Evolutionary conservation across 2,113 vertebrate genomes (phyloP).

Genomic region (Pseudorhombus dupliciocellatus): DNA sequence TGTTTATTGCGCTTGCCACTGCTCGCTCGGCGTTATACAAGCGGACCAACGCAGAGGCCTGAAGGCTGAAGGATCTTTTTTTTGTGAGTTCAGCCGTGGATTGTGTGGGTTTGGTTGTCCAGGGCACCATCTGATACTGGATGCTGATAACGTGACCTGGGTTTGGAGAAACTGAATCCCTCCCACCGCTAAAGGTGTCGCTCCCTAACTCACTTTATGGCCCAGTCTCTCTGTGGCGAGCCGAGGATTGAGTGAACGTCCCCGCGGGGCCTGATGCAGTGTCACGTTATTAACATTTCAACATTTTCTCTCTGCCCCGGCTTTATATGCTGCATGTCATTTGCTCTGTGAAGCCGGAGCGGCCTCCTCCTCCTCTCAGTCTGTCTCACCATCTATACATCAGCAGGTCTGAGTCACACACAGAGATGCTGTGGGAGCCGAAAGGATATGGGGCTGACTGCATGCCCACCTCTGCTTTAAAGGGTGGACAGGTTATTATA

Average conservation of each 20-base stretch:
- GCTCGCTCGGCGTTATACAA: neutral
- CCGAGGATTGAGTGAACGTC: conserved; percentile 29
- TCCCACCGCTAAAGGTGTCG: conserved; percentile 15
- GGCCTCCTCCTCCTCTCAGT: conserved; percentile 66
- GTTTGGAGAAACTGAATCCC: neutral
- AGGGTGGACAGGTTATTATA: conserved; percentile 69
- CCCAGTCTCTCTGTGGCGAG: conserved; percentile 20
- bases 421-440: conserved; percentile 63
- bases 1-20: too few relatives aligned
- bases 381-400: conserved; percentile 69
- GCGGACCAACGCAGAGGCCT: neutral
- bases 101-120: neutral
- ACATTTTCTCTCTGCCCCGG: conserved; percentile 33
- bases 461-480: conserved; percentile 59
- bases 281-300: conserved; percentile 54
- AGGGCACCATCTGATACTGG: neutral
- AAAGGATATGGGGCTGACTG: conserved; percentile 57
- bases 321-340: conserved; percentile 51
- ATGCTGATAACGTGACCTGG: conserved; percentile 28
- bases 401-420: conserved; percentile 73
- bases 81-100: neutral
- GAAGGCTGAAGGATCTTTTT: neutral
- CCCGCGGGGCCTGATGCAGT: conserved; percentile 48
- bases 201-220: conserved; percentile 29
- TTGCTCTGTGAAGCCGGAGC: conserved; percentile 39